Conservation (phyloP, 35 echinoderm and acorn worm species). For the Anneissia japonica region DNA sequence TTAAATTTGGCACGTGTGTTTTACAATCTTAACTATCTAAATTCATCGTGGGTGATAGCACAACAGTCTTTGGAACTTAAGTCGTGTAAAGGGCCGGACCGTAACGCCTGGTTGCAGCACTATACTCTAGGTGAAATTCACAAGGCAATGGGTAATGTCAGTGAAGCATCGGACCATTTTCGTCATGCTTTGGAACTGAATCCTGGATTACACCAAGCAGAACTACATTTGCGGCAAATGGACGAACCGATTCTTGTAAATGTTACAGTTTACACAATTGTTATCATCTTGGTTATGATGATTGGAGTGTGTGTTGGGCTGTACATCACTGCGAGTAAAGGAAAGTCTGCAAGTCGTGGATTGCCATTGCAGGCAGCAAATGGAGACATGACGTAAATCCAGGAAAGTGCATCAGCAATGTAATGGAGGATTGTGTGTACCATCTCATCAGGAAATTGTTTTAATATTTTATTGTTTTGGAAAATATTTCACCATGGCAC, state of each 20-base stretch:
- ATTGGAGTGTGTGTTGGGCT: conserved; percentile 62
- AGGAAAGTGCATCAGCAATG: too few relatives aligned
- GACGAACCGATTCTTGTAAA: conserved; percentile 42
- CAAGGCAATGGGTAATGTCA: conserved; percentile 56
- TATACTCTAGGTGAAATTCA: conserved; percentile 93
- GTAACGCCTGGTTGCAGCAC: conserved; percentile 94
- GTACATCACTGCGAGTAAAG: conserved; percentile 16
- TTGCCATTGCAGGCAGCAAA: background rate
- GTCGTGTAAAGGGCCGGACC: conserved; percentile 34
- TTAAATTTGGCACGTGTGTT: conserved; percentile 87
- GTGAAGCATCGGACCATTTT: conserved; percentile 66
- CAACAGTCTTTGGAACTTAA: conserved; percentile 74
- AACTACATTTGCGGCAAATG: conserved; percentile 72
- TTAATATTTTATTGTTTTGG: too few relatives aligned
- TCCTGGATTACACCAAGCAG: conserved; percentile 85
- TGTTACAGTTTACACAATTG: conserved; percentile 83
- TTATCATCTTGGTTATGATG: conserved; percentile 72
- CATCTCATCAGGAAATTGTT: too few relatives aligned
- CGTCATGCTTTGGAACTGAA: conserved; percentile 78
- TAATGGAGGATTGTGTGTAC: too few relatives aligned
- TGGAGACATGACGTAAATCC: background rate
- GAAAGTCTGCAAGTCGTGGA: background rate
- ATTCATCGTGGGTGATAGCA: conserved; percentile 63
- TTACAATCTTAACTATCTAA: conserved; percentile 75
- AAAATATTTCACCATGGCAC: too few relatives aligned